Evolutionary conservation across 2,888 invertebrate genomes (phyloP), one percentile per base, ranked within the genome.

Genomic region (Prosopocoilus inquinatus): DNA sequence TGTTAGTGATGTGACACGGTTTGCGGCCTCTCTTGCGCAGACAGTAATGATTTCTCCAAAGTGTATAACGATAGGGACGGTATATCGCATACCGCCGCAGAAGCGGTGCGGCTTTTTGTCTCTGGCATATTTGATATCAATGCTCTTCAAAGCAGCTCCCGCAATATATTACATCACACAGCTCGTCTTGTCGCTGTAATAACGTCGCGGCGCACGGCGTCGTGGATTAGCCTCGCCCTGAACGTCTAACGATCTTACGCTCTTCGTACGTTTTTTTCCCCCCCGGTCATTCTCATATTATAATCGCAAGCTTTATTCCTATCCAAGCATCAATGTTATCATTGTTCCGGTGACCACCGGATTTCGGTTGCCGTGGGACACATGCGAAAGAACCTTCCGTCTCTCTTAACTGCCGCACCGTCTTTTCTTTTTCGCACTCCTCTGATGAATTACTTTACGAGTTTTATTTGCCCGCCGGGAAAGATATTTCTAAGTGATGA

Each of bases 391-490:
- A 50, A 57, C 50, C 50, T 46, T 53, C 57, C 49, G 46, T 53
- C 53, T 53, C 35, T 49, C 47, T 53, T 41, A 32, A 38, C 46
- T 43, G 44, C 57, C 53, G 52, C 39, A 36, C 53, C 45, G 50
- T 28, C 20, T 28, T 28, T 28, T 28, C 20, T 28, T 28, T 28
- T 28, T 28, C 20, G 20, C 20, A 28, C 20, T 28, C 52, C 59
- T 50, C 64, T 65, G 66, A 66, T 66, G 66, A 66, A 65, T 66
- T 64, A 64, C 66, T 63, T 64, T 63, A 61, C 59, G 64, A 62
- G 62, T 62, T 64, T 64, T 64, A 65, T 64, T 62, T 62, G 62
- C 63, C 66, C 64, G 57, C 57, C 50, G 66, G 64, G 66, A 60
- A 58, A 61, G 57, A 66, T 64, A 66, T 67, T 63, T 67, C 65